phyloP scores from a whole-genome alignment of 2,113 vertebrate genomes.

The Austrofundulus limnaeus region DNA sequence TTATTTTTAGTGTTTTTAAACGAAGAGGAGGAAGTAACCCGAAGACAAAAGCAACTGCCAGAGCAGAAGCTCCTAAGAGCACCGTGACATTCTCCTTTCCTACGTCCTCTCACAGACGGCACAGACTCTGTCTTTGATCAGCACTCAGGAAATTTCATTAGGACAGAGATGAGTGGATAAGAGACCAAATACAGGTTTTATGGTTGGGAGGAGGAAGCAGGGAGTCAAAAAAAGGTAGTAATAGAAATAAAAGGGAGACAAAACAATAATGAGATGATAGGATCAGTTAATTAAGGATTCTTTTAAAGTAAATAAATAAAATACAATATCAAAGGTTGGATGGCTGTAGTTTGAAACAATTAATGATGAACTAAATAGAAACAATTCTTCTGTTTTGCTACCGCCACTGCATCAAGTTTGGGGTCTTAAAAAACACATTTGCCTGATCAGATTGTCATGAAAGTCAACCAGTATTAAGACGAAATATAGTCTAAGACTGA shows the following conservation, averaged over 20 bases:
- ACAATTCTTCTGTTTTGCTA: no score
- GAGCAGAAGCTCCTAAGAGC: slow-evolving; percentile 41
- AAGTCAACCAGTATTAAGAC: no score
- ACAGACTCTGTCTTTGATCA: slow-evolving; percentile 70
- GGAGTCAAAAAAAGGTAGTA: slow-evolving; percentile 49
- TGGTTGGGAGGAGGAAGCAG: slow-evolving; percentile 43
- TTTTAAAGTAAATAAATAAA: no score
- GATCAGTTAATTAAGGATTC: no score
- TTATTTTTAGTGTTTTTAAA: not conserved
- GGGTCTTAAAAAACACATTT: no score
- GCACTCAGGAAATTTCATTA: slow-evolving; percentile 74
- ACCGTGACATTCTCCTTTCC: slow-evolving; percentile 50
- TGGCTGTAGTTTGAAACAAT: no score
- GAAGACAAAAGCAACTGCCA: slow-evolving; percentile 12
- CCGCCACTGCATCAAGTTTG: no score
- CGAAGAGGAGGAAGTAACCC: not conserved
- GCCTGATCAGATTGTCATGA: no score
- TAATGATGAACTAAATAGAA: no score
- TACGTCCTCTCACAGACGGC: slow-evolving; percentile 58
- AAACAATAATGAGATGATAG: slow-evolving; percentile 3
- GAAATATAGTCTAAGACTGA: no score
- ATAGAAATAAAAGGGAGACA: slow-evolving; percentile 3
- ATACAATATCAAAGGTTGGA: no score
- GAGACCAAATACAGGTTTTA: slow-evolving; percentile 59
- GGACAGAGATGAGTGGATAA: slow-evolving; percentile 64